Evolutionary conservation across 1,140 invertebrate species (phyloP).

Genomic region (Drosophila arawakana): DNA sequence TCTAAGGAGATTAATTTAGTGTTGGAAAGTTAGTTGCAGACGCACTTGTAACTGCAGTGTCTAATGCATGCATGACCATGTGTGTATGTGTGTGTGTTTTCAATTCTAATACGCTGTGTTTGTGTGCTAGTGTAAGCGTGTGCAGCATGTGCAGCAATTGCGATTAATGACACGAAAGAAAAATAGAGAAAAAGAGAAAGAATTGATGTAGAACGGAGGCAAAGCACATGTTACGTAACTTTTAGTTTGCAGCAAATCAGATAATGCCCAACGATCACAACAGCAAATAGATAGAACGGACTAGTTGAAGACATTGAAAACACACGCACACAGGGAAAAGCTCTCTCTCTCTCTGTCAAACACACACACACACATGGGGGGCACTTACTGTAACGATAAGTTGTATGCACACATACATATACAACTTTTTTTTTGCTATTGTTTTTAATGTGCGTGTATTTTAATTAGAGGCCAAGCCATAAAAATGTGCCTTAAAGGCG

Average conservation of each 20-base stretch:
- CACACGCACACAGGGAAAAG: slow-evolving; percentile 11
- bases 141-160: slow-evolving; percentile 23
- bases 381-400: slow-evolving; percentile 36
- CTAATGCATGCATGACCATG: not conserved
- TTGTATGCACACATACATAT: not conserved
- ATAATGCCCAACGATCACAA: slow-evolving; percentile 43
- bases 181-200: slow-evolving; percentile 6
- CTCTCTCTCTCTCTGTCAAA: not conserved
- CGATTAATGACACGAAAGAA: slow-evolving; percentile 6
- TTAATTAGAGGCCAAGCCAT: slow-evolving; percentile 46
- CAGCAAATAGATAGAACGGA: slow-evolving; percentile 13
- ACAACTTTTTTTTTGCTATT: no score
- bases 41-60: not conserved
- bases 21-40: slow-evolving; percentile 9
- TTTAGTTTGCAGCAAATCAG: slow-evolving; percentile 24
- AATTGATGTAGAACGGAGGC: slow-evolving; percentile 37
- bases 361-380: not conserved
- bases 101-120: not conserved
- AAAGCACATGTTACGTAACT: slow-evolving; percentile 73
- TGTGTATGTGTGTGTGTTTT: slow-evolving; percentile 3
- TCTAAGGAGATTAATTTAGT: slow-evolving; percentile 12
- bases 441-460: slow-evolving; percentile 17
- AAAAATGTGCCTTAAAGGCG: slow-evolving; percentile 29
- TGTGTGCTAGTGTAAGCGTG: slow-evolving; percentile 3
- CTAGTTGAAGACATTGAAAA: slow-evolving; percentile 13